A percentile compares a stretch with the other conserved stretches of the same genome.
phyloP scores from a whole-genome alignment of 2,797 vertebrate species.

The Epinephelus coioides region DNA sequence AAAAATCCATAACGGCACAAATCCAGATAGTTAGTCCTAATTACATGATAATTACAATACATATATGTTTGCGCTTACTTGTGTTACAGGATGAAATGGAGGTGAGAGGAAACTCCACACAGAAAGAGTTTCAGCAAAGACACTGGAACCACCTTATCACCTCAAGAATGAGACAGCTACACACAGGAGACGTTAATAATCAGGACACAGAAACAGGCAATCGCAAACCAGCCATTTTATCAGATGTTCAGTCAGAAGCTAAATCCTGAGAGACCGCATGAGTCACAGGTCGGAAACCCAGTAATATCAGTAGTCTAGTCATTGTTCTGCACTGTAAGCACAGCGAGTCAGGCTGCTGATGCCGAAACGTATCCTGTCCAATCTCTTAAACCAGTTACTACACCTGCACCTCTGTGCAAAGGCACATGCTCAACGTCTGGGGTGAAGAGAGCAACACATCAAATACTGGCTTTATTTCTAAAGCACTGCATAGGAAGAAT shows the following conservation, averaged over 20 bases:
- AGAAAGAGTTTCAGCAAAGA: not conserved
- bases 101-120: not conserved
- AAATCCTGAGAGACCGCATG: conserved; percentile 15
- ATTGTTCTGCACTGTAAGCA: conserved; percentile 36
- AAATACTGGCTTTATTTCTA: conserved; percentile 14
- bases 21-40: not conserved
- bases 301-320: conserved; percentile 25
- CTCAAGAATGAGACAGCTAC: conserved; percentile 8
- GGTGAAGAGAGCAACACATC: conserved; percentile 8
- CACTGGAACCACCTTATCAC: not conserved
- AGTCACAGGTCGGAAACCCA: conserved; percentile 25
- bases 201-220: conserved; percentile 20
- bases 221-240: conserved; percentile 25
- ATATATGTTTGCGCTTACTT: not conserved
- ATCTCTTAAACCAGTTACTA: conserved; percentile 32
- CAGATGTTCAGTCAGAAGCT: conserved; percentile 35
- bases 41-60: not conserved
- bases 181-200: conserved; percentile 14
- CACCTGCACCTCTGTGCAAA: not conserved
- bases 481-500: not conserved
- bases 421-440: not conserved
- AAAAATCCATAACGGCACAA: not conserved
- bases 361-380: conserved; percentile 15
- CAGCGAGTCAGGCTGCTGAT: conserved; percentile 16
- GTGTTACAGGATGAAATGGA: not conserved